Evolutionary conservation across 2,113 vertebrate species (phyloP).

Genomic region (Pygoscelis antarcticus): DNA sequence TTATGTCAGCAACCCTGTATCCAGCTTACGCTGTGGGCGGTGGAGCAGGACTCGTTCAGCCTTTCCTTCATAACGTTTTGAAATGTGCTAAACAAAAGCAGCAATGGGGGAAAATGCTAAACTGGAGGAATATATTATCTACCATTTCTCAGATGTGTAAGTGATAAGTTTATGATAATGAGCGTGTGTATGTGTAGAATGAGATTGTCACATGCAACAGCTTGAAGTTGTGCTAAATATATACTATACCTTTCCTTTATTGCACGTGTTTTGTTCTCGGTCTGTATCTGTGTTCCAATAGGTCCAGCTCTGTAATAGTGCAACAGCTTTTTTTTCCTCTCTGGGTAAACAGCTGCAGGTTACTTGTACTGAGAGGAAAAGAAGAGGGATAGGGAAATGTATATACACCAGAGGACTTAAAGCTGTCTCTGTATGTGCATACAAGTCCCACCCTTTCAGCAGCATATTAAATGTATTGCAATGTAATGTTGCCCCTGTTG

Average conservation of each 20-base stretch:
- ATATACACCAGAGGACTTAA: not conserved
- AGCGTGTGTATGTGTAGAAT: not conserved
- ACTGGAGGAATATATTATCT: not conserved
- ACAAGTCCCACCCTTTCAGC: not conserved
- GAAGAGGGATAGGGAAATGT: not conserved
- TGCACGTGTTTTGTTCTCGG: not conserved
- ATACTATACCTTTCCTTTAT: not conserved
- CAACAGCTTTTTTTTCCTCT: not conserved
- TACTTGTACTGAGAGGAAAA: not conserved
- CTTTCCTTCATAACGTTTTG: rapidly evolving
- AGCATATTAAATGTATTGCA: not conserved
- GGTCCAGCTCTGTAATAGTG: not conserved
- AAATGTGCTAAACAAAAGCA: not conserved
- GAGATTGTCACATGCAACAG: not conserved
- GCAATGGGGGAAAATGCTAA: not conserved
- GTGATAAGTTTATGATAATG: not conserved
- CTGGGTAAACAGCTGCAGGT: not conserved
- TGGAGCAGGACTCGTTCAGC: not conserved
- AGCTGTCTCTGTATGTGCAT: not conserved
- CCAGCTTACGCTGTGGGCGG: not conserved
- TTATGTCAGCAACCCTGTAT: not conserved
- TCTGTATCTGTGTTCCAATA: not conserved
- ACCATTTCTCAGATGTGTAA: not conserved
- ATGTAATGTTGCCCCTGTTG: not conserved
- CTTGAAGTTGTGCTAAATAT: not conserved